Base-by-base conservation (phyloP, 2,888 invertebrate species). In the Endomychus coccineus region DNA sequence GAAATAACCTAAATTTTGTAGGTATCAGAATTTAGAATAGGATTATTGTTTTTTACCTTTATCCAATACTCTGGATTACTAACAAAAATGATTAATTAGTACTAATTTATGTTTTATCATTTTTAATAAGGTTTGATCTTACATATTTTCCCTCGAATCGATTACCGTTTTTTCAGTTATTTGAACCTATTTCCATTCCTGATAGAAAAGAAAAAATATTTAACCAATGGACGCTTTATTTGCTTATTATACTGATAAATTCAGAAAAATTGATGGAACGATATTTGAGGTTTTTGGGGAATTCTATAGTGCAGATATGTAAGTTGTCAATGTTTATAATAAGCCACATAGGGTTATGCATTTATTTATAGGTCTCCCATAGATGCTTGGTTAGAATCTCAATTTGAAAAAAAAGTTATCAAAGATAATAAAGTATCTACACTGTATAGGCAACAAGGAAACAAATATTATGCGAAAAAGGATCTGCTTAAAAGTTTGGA, bases 401-500 rank as follows among this genome's bases (percentile, higher is more conserved):
- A 55, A 34, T 54, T 62, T 34, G 46, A 55, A 30, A 52, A 48
- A 19, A 60, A 52, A 38, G 47, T 56, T 7, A 42, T 43, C 13
- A 68, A 70, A 49, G 56, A 59, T 36, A 39, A 53, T 13, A 42
- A 46, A 7, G 52, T 56, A 42, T 66, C 69, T 2, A 55, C 54
- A 34, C 31, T 46, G 7, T 61, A 53, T 41, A 65, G 68, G 52
- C 71, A 65, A 50, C 62, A 58, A 28, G 81, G 79, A 4, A 80
- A 81, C 49, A 68, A 70, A 14, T 71, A 69, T 49, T 81, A 76
- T 56, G 67, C 70, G 45, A 61, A 62, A 1, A 73, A 74, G 42
- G 55, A 68, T 19, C 66, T 74, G 28, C 51, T 66, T 7, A 68
- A 70, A 3, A 76, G 77, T 51, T 66, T 78, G 35, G 57, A 67